A percentile compares a stretch with the other conserved stretches of the same genome.
Conservation (phyloP, 2,113 vertebrate species). For the Lonchura striata region DNA sequence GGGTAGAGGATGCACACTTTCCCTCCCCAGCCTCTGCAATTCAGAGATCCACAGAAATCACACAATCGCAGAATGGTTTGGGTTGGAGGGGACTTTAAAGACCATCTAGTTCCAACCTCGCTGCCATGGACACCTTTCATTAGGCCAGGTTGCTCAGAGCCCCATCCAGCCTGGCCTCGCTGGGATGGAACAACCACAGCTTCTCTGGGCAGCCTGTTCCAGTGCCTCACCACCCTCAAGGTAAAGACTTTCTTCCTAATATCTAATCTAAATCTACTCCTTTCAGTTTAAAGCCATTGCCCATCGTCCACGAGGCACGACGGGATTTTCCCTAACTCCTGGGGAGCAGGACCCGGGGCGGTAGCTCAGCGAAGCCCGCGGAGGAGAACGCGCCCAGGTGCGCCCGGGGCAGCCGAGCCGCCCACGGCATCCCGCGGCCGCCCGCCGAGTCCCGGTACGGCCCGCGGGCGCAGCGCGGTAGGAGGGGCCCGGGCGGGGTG, state of each 20-base stretch:
- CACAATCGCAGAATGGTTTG: background rate
- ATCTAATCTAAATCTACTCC: background rate
- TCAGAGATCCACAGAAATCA: background rate
- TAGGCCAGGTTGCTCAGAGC: background rate
- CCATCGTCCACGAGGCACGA: background rate
- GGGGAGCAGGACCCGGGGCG: too few species aligned
- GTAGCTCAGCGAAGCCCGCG: too few species aligned
- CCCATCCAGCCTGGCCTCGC: background rate
- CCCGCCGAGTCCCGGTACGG: accelerated
- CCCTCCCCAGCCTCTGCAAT: too few species aligned
- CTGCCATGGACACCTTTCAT: background rate
- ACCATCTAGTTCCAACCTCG: background rate
- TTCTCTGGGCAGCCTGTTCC: background rate
- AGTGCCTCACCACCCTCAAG: background rate
- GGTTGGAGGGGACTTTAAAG: background rate
- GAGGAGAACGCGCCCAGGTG: too few species aligned
- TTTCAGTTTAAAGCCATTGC: too few species aligned
- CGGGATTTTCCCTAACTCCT: background rate
- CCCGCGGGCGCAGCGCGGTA: background rate
- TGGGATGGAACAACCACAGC: background rate
- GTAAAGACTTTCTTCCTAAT: background rate
- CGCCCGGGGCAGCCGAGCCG: too few species aligned
- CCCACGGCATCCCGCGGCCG: too few species aligned
- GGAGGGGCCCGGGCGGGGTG: too few species aligned
- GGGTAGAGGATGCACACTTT: background rate